Base-by-base conservation (phyloP, 2,797 vertebrate genomes). In the Epinephelus awoara region DNA sequence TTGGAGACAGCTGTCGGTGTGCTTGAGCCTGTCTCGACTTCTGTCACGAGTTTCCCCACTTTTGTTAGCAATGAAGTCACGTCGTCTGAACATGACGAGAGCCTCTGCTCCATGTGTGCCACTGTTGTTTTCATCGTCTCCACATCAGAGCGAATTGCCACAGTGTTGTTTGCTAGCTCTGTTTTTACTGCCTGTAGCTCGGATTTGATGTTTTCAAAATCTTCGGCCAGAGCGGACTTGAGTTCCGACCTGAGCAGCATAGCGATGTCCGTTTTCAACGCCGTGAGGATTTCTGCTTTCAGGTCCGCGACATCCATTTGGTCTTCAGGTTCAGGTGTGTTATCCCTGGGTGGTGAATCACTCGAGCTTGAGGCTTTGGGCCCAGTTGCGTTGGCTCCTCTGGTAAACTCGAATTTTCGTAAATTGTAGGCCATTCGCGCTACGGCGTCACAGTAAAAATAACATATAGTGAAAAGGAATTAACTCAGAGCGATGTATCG, bases 51-150 rank as follows among this genome's bases (percentile, higher is more conserved):
- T 51, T 66, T 50, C 12, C 27, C 47, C 7, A 14, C 19, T 14
- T 66, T 21, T 0, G 27, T 51, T 15, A 29, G 12, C 27, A 29
- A 4, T 2, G 3, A 21, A 4, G 27, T 14, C 27, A 63, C 15
- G 21, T 63, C 61, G 2, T 27, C 44, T 66, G 47, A 66, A 3
- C 63, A 54, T 25, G 52, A 66, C n/a, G 27, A 66, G 27, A 66
- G 25, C 27, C 18, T 18, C 3, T 34, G 63, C 47, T 65, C 47
- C 63, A 65, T 66, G 0, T 66, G 4, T 2, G 10, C 5, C 10
- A 29, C 5, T 11, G 46, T 49, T 27, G 1, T 21, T 29, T 50
- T 63, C 18, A n/a, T 50, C 46, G 3, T n/a, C 25, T 65, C 63
- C 63, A 50, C 6, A 0, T 65, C 6, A 12, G 63, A 29, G 63